Percentiles rank a stretch among this genome's conserved stretches.
Evolutionary conservation across 2,113 vertebrate genomes (phyloP).

Genomic region (Atrichornis clamosus): DNA sequence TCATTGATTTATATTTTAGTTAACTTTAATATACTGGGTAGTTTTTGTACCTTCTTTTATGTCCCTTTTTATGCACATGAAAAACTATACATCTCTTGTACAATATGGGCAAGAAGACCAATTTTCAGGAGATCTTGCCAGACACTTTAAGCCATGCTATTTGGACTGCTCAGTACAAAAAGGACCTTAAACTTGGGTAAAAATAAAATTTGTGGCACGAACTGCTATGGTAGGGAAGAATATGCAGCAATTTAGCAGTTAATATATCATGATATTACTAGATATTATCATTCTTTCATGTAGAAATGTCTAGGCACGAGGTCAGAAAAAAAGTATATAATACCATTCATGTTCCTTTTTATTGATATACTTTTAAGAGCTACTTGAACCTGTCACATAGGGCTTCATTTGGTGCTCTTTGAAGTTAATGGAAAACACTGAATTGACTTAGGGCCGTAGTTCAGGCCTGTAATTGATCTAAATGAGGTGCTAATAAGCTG

Average conservation of each 20-base stretch:
- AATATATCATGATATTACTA: background rate
- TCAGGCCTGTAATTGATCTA: background rate
- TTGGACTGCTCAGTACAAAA: background rate
- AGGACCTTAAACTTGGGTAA: background rate
- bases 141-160: fast-evolving
- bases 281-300: background rate
- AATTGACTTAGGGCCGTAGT: background rate
- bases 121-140: background rate
- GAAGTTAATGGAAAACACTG: background rate
- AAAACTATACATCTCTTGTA: background rate
- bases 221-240: background rate
- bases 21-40: background rate
- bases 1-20: background rate
- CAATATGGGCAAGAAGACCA: background rate
- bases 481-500: background rate
- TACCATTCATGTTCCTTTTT: background rate
- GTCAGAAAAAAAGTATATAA: background rate
- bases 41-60: background rate
- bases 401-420: background rate
- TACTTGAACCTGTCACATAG: background rate
- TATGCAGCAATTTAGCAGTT: background rate
- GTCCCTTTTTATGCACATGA: background rate
- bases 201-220: background rate
- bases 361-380: background rate
- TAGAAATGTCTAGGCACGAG: background rate